Evolutionary conservation across 2,797 vertebrate species (phyloP), one percentile per base, ranked within the genome.

Genomic region (Merluccius polli): DNA sequence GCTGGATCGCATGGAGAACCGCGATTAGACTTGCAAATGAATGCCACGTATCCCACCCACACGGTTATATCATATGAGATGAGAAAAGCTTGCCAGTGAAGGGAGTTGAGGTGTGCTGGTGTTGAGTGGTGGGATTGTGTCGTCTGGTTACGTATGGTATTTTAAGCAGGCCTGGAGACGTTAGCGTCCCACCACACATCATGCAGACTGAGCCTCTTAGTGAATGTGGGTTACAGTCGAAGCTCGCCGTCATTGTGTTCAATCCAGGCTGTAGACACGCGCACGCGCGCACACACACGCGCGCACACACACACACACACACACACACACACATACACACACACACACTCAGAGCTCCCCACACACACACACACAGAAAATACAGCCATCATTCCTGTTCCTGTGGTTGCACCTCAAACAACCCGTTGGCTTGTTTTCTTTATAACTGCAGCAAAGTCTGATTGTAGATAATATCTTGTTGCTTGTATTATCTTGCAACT

Each of bases 121-220:
- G 52, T 36, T 71, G 76, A 63, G 78, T 70, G 71, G n/a, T n/a
- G n/a, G n/a, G n/a, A n/a, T n/a, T 71, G n/a, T 18, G 72, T 73
- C 77, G 79, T 71, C 73, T 80, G 44, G 84, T n/a, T n/a, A n/a
- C n/a, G n/a, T 72, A 76, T 13, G 44, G 70, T 65, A 73, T 78
- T 84, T 83, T 38, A 67, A 77, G 79, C 75, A 74, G 74, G 38
- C 72, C 71, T 41, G 70, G 16, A 78, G 73, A 84, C 31, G 76
- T 79, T 78, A 73, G 27, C 65, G 75, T 74, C 33, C 71, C 33
- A 78, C 44, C 79, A 21, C 31, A 41, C 78, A 73, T 31, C 76
- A 69, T n/a, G 32, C 63, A 38, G 16, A 65, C 67, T 30, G n/a
- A 74, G 76, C 77, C n/a, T 77, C 13, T 75, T 24, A 65, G 38